Percentiles rank a stretch among this genome's conserved stretches.
Conservation (phyloP, 2,888 invertebrate genomes). For the Andrena bicolor region DNA sequence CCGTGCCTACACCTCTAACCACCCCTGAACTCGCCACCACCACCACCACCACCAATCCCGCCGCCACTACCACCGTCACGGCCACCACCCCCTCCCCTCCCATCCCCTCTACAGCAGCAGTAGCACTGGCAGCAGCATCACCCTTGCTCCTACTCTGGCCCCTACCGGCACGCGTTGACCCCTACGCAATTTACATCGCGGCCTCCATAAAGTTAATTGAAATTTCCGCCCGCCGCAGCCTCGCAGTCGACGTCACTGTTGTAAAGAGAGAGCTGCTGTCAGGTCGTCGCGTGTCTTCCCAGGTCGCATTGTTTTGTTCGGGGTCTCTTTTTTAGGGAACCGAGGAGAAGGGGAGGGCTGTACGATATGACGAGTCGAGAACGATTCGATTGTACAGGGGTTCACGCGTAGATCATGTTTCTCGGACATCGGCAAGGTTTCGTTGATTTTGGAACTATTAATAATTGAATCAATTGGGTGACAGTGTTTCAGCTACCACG, state of each 20-base stretch:
- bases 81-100: slow-evolving; percentile 17
- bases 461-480: too few relatives aligned
- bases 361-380: not conserved
- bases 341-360: not conserved
- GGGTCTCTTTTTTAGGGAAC: slow-evolving; percentile 17
- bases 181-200: slow-evolving; percentile 79
- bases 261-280: slow-evolving; percentile 40
- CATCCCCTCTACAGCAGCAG: not conserved
- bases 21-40: slow-evolving; percentile 69
- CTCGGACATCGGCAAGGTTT: not conserved
- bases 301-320: slow-evolving; percentile 29
- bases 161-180: slow-evolving; percentile 76
- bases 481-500: too few relatives aligned
- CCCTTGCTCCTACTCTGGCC: slow-evolving; percentile 66
- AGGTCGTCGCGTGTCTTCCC: slow-evolving; percentile 51
- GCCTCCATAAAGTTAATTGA: slow-evolving; percentile 77
- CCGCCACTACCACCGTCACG: slow-evolving; percentile 42
- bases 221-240: slow-evolving; percentile 71
- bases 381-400: not conserved
- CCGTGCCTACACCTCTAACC: slow-evolving; percentile 73
- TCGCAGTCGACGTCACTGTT: slow-evolving; percentile 61
- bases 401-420: not conserved
- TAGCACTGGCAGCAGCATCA: slow-evolving; percentile 40
- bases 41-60: slow-evolving; percentile 42
- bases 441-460: not conserved